Evolutionary conservation across 37 sponge, comb jelly and placozoan genomes (phyloP).

Genomic region (Agelas oroides): DNA sequence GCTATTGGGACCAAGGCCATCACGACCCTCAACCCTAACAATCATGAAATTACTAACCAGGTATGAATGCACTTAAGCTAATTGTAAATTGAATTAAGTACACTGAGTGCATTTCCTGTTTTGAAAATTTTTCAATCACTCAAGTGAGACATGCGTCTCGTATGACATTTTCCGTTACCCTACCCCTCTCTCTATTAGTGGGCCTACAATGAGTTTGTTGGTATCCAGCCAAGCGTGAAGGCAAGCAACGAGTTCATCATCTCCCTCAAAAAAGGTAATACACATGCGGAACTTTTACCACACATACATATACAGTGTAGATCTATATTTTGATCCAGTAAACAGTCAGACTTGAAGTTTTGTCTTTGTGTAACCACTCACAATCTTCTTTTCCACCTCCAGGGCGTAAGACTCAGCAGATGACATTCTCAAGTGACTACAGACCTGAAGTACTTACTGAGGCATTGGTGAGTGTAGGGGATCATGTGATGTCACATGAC

Average conservation of each 20-base stretch:
- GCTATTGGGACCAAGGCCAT: conserved; percentile 87
- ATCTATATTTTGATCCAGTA: too few species aligned
- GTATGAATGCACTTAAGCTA: conserved; percentile 44
- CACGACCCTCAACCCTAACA: conserved; percentile 92
- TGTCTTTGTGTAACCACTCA: too few species aligned
- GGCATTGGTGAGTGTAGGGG: conserved; percentile 55
- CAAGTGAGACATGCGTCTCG: too few species aligned
- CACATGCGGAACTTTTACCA: too few species aligned
- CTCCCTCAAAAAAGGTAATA: conserved; percentile 84
- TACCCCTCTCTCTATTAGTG: conserved; percentile 57
- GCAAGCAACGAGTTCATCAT: conserved; percentile 95
- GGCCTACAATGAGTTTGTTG: conserved; percentile 93
- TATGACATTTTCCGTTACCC: too few species aligned
- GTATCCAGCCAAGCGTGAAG: conserved; percentile 87
- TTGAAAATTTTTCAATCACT: too few species aligned
- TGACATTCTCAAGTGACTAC: conserved; percentile 96
- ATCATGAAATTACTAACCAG: conserved; percentile 90
- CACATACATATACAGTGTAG: too few species aligned
- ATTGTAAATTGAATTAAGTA: too few species aligned
- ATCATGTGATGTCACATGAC: neutral
- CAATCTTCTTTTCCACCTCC: neutral
- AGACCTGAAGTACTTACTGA: conserved; percentile 93
- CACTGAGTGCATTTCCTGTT: too few species aligned
- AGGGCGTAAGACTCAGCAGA: conserved; percentile 68
- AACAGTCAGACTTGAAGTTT: too few species aligned